A percentile compares a stretch with the other conserved stretches of the same genome.
Evolutionary conservation across 2,797 vertebrate genomes (phyloP).

Genomic region (Hippopotamyrus pictus): DNA sequence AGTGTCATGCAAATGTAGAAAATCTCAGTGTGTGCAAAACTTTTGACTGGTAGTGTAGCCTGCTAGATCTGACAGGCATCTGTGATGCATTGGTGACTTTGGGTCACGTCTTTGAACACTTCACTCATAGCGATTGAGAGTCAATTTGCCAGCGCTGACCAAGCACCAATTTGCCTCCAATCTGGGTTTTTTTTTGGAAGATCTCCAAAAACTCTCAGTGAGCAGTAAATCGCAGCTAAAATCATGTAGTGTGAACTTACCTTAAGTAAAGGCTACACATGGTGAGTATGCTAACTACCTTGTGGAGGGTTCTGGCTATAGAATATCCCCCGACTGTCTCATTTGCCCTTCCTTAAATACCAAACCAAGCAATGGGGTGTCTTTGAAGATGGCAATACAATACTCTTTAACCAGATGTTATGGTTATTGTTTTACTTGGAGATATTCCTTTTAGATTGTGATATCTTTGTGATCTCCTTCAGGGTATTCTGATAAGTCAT

Average conservation of each 20-base stretch:
- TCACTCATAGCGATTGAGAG: not conserved
- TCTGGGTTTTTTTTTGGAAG: not conserved
- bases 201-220: not conserved
- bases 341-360: not conserved
- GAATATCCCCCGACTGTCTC: not conserved
- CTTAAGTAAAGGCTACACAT: not conserved
- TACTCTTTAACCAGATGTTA: not conserved
- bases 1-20: not conserved
- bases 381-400: not conserved
- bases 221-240: not conserved
- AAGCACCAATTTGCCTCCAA: not conserved
- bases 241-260: not conserved
- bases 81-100: not conserved
- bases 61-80: not conserved
- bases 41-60: not conserved
- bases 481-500: not conserved
- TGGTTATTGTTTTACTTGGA: not conserved
- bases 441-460: not conserved
- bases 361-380: not conserved
- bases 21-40: not conserved
- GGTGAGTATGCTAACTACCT: not conserved
- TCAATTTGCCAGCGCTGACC: not conserved
- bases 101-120: not conserved
- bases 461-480: not conserved
- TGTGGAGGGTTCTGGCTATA: not conserved